Conservation (phyloP, 2,113 vertebrate genomes). For the Gavia stellata region DNA sequence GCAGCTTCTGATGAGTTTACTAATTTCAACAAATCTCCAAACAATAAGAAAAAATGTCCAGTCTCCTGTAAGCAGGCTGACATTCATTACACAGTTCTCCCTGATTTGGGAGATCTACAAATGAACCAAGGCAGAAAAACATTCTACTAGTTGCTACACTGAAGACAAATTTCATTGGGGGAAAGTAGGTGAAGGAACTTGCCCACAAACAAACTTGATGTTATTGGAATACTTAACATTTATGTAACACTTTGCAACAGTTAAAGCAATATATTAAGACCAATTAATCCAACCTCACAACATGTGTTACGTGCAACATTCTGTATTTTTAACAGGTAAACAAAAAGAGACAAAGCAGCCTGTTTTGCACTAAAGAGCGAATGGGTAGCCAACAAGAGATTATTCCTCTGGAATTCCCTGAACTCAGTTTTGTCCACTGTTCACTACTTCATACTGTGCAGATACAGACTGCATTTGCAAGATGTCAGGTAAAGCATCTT, state of each 20-base stretch:
- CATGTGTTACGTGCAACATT: fast-evolving
- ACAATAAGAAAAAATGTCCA: background rate
- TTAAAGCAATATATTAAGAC: background rate
- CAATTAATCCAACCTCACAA: background rate
- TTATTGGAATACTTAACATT: background rate
- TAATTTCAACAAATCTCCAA: background rate
- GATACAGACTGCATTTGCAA: background rate
- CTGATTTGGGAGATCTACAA: background rate
- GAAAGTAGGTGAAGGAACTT: background rate
- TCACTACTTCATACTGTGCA: background rate
- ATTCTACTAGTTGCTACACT: background rate
- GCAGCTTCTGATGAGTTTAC: background rate
- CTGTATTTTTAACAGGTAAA: background rate
- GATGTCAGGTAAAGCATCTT: background rate
- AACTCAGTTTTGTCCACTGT: background rate
- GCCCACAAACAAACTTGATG: background rate
- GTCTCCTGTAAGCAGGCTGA: background rate
- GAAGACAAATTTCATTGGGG: background rate
- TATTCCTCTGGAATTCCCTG: background rate
- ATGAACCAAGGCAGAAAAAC: background rate
- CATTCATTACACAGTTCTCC: background rate
- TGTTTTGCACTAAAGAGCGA: background rate
- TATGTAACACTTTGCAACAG: background rate
- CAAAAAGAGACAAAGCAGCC: background rate
- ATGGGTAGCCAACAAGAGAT: background rate